phyloP scores from a whole-genome alignment of 2,113 vertebrate species.

The Syrmaticus mikado region DNA sequence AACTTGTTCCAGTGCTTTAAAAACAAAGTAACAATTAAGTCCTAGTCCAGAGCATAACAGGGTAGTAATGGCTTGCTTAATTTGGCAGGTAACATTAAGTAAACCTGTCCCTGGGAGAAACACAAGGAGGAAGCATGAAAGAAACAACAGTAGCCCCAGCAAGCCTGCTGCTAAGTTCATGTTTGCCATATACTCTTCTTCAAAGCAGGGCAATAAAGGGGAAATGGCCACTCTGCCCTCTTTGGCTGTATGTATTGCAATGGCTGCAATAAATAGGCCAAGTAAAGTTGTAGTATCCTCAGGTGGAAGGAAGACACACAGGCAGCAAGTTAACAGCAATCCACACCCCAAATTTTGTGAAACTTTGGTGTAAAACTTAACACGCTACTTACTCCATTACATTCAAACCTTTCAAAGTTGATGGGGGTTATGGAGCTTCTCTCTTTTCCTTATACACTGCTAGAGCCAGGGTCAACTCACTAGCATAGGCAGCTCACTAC shows the following conservation, averaged over 20 bases:
- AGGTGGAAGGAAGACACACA: not conserved
- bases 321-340: not conserved
- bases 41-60: not conserved
- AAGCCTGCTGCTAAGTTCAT: constrained; percentile 47
- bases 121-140: not conserved
- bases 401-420: not conserved
- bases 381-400: not conserved
- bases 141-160: not conserved
- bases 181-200: constrained; percentile 41
- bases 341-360: not conserved
- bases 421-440: not conserved
- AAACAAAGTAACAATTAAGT: not conserved
- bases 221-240: not conserved
- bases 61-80: constrained; percentile 23
- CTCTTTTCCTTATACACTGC: not conserved
- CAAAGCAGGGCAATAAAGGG: not conserved
- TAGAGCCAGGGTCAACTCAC: not conserved
- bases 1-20: accelerated
- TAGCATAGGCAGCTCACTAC: not conserved
- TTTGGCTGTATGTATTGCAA: not conserved
- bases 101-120: not conserved
- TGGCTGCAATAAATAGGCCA: not conserved
- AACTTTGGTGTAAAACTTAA: not conserved
- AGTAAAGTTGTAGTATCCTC: not conserved
- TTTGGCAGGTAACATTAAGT: not conserved